These are phyloP conservation scores for Manis javanica DNA, from an alignment of 2,797 vertebrate species.

Conservation along the genomic window DNA sequence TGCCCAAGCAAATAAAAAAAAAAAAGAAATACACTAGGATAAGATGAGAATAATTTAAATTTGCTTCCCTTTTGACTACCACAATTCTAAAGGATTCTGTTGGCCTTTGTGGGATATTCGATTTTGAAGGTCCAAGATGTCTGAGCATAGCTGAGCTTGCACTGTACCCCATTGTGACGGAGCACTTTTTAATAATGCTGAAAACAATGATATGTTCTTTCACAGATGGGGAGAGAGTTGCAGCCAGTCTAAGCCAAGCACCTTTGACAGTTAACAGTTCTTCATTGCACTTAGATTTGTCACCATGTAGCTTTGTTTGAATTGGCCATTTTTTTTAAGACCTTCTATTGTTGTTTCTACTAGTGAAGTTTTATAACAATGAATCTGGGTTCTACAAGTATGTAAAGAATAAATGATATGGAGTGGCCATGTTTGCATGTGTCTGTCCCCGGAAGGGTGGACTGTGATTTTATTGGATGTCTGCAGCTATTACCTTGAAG, in stretches of 20 bases:
- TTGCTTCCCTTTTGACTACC: background rate
- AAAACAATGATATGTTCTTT: conserved; percentile 87
- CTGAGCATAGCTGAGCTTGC: conserved; percentile 85
- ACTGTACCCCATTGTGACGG: conserved; percentile 89
- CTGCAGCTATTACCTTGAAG: conserved; percentile 99
- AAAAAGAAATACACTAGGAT: background rate
- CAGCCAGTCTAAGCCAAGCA: conserved; percentile 86
- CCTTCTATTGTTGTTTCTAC: conserved; percentile 84
- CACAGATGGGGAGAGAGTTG: conserved; percentile 87
- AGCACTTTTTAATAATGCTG: conserved; percentile 86
- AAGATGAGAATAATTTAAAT: conserved; percentile 8
- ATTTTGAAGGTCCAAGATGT: conserved; percentile 83
- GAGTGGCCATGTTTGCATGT: conserved; percentile 93
- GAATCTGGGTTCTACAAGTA: conserved; percentile 86
- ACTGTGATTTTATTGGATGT: conserved; percentile 98
- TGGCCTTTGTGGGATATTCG: conserved; percentile 87
- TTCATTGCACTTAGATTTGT: conserved; percentile 87
- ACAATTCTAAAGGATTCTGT: conserved; percentile 18
- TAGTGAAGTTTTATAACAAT: conserved; percentile 83
- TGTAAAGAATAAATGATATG: conserved; percentile 83
- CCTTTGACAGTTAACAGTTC: conserved; percentile 86
- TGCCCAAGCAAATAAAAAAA: background rate
- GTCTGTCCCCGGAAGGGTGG: conserved; percentile 97
- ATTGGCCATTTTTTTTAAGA: conserved; percentile 90
- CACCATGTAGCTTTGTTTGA: conserved; percentile 95